Evolutionary conservation across 2,888 invertebrate species (phyloP), one percentile per base, ranked within the genome.

Genomic region (Margaritifera margaritifera): DNA sequence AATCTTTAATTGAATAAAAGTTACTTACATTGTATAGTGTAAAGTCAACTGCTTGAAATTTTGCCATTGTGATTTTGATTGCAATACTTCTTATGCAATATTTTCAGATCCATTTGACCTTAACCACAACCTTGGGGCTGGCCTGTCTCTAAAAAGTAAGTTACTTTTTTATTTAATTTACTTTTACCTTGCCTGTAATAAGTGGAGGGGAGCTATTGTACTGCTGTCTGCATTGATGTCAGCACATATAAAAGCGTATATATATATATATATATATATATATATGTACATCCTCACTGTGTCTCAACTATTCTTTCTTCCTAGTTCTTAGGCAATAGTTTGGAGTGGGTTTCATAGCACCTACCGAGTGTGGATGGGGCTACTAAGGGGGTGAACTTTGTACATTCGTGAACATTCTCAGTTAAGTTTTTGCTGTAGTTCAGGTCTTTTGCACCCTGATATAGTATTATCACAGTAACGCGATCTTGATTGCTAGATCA

Each of bases 21-120:
- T 42, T 42, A 42, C 11, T 42, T 8, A 15, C 42, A 42, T 6
- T 31, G n/a, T n/a, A n/a, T n/a, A n/a, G n/a, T n/a, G n/a, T n/a
- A n/a, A n/a, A n/a, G n/a, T n/a, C n/a, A n/a, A n/a, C n/a, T 18
- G 15, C 25, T 6, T 2, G 0, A 19, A 59, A 57, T 58, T 15
- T 50, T 20, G 62, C 54, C 19, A 59, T 51, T 22, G 66, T 22
- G 18, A 24, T n/a, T 20, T 19, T 52, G 52, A 52, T 53, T 6
- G 27, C 8, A 25, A 20, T n/a, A 56, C 65, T 31, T 64, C 4
- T 69, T 62, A 20, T 15, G 20, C 68, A 77, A 64, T 59, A 70
- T 64, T 84, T 84, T 63, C 80, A 90, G 93, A 93, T 89, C 93
- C 93, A 11, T 93, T 93, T 89, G 92, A 92, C 81, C 85, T 91